Base-by-base conservation (phyloP, 2,888 invertebrate species). In the Thera britannica region DNA sequence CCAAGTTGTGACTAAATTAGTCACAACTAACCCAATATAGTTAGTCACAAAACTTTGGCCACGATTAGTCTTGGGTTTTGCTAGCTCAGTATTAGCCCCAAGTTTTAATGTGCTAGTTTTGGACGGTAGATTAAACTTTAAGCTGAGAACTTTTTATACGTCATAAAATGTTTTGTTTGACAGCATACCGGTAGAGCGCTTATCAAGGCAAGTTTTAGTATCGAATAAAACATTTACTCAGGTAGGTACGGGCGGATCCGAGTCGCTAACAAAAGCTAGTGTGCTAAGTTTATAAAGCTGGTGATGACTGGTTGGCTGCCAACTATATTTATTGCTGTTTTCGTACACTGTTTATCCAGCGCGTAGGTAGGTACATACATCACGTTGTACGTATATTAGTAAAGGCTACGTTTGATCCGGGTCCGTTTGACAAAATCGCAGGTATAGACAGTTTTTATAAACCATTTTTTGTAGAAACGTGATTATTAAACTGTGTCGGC, bases 71-170 rank as follows among this genome's bases (percentile, higher is more conserved):
- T 44, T 44, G 44, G 8, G 44, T 44, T 44, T 44, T 44, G 44
- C 7, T 44, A 44, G 7, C 44, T 44, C 44, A 7, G 2, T 6
- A 7, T 44, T 44, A 7, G 49, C 56, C 6, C 41, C n/a, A 23
- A 23, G 12, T 57, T 57, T 57, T 0, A 57, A 8, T 4, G 12
- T 56, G 5, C 38, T 56, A n/a, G 57, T 23, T 12, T 44, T 58
- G 58, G 9, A 51, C 51, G 34, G 38, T 38, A 38, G 38, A 51
- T 51, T 35, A 11, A 58, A 58, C 23, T 58, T 60, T 51, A 23
- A 41, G 41, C 60, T 52, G 11, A 34, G 38, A 60, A 60, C 60
- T 60, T 60, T 59, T 41, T 60, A 60, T 52, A 34, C 38, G 48
- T 49, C 49, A 36, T 49, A 59, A 38, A 51, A 51, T 36, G 9